Base-by-base conservation (phyloP, 2,888 invertebrate genomes). In the Pristionchus japonicus region DNA sequence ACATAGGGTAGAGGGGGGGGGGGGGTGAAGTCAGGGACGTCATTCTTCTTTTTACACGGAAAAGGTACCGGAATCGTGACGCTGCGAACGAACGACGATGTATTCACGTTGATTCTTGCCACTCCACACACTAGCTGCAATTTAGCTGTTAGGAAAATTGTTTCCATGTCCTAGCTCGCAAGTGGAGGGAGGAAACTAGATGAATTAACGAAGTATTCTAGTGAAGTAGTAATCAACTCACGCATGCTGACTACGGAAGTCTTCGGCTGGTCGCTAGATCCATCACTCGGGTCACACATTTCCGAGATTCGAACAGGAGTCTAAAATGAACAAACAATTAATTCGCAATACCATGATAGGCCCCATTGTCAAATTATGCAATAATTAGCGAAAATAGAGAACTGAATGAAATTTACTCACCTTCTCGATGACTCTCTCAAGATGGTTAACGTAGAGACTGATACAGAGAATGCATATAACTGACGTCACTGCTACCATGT, bases 241-340 rank as follows among this genome's bases (percentile, higher is more conserved):
- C 77, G 77, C 3, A 77, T 27, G 17, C 77, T 77, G 77, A 77
- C 77, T 43, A 77, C 77, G 27, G 77, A 77, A 27, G 77, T 77
- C 77, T 77, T 77, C 11, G 77, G 77, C 23, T 27, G 40, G n/a
- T 77, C 77, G 70, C 20, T 74, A 74, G 34, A 7, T 40, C 17
- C 15, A n/a, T n/a, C n/a, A 40, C 11, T 23, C 9, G 70, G 40
- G 37, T 77, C 77, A 31, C 67, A 34, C 31, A 67, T 31, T 15
- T 31, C 34, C 13, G 31, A 34, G 67, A 67, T 34, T 34, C 34
- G 31, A 34, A 31, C 13, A 67, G 20, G 31, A 31, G 31, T n/a
- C n/a, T 4, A 27, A 9, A n/a, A 27, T 31, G 1, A 27, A 27
- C 64, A 6, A n/a, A 64, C 31, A n/a, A 13, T 64, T 64, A 13